Percentiles rank a stretch among this genome's conserved stretches.
Evolutionary conservation across 2,797 vertebrate species (phyloP).

Genomic region (Antennarius maculatus): DNA sequence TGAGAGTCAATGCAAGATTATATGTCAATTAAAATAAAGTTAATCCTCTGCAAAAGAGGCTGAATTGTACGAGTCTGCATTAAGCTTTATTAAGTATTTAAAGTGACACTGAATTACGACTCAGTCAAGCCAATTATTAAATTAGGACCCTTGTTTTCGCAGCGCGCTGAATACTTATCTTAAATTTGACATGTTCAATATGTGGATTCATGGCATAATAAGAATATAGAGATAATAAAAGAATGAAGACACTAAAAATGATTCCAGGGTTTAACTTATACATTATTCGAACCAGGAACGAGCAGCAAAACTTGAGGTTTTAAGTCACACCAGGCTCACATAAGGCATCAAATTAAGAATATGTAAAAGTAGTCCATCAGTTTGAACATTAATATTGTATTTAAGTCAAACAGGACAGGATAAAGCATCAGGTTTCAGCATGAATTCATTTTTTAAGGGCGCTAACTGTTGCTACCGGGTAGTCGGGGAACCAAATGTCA

Average conservation of each 20-base stretch:
- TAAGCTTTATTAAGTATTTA: conserved; percentile 54
- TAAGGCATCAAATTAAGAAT: no score
- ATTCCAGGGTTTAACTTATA: background rate
- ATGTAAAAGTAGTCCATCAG: no score
- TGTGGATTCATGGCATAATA: conserved; percentile 32
- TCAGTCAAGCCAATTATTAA: conserved; percentile 54
- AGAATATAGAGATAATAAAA: conserved; percentile 26
- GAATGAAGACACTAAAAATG: conserved; percentile 7
- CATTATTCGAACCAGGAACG: conserved; percentile 4
- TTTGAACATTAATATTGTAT: no score
- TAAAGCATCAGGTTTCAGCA: background rate
- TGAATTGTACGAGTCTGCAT: conserved; percentile 60
- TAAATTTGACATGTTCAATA: conserved; percentile 34
- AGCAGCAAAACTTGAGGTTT: background rate
- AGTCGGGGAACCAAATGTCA: conserved; percentile 13
- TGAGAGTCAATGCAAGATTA: conserved; percentile 51
- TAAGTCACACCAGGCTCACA: background rate
- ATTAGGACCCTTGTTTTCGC: conserved; percentile 44
- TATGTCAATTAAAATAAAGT: conserved; percentile 60
- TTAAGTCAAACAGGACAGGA: background rate
- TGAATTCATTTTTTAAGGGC: conserved; percentile 25
- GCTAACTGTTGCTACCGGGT: conserved; percentile 26
- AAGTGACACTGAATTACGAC: conserved; percentile 60
- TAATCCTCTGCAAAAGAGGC: conserved; percentile 56
- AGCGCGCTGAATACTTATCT: conserved; percentile 34